A percentile compares a stretch with the other conserved stretches of the same genome.
Evolutionary conservation across 2,888 invertebrate genomes (phyloP).

Genomic region (Clunio marinus): DNA sequence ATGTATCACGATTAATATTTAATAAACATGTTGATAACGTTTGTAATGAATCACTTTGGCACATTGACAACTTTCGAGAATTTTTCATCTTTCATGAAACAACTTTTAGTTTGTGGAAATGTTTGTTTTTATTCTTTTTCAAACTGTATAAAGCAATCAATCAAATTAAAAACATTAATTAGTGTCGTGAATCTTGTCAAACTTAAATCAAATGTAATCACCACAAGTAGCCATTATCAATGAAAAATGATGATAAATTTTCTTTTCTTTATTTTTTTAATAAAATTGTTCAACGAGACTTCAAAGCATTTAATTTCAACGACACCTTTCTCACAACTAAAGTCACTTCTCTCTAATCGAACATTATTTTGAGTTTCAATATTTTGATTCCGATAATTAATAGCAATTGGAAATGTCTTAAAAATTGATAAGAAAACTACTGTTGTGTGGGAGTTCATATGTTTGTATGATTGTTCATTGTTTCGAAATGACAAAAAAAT

Average conservation of each 20-base stretch:
- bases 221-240: constrained; percentile 7
- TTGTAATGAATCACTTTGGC: too few relatives aligned
- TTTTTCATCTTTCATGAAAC: too few relatives aligned
- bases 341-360: constrained; percentile 16
- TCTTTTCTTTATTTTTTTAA: too few relatives aligned
- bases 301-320: constrained; percentile 5
- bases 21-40: too few relatives aligned
- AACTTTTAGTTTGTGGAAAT: too few relatives aligned
- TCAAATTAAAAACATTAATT: too few relatives aligned
- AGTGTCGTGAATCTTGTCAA: background rate
- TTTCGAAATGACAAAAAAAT: too few relatives aligned
- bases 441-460: background rate
- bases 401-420: constrained; percentile 8
- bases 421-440: constrained; percentile 18
- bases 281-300: background rate
- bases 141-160: too few relatives aligned
- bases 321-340: constrained; percentile 26
- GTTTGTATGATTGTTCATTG: too few relatives aligned
- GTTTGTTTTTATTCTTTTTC: too few relatives aligned
- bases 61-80: too few relatives aligned
- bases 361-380: background rate
- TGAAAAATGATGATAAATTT: constrained; percentile 12
- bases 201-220: constrained; percentile 3
- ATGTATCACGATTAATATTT: too few relatives aligned
- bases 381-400: background rate